Evolutionary conservation across 1,140 invertebrate species (phyloP).

Genomic region (Lepidurus arcticus): DNA sequence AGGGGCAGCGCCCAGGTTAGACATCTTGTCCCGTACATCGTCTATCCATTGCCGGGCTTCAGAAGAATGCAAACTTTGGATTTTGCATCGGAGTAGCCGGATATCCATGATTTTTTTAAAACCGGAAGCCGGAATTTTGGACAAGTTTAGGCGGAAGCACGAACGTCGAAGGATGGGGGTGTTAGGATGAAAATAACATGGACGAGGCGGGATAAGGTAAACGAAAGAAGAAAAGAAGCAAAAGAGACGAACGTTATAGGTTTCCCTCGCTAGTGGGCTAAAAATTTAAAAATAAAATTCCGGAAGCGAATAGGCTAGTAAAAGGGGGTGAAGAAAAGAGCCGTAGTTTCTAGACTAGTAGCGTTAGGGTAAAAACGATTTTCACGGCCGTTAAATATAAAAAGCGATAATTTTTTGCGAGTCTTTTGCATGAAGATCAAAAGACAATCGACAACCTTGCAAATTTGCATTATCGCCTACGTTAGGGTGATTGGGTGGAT

Average conservation of each 20-base stretch:
- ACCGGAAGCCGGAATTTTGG: neutral
- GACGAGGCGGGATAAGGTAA: neutral
- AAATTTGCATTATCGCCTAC: no score
- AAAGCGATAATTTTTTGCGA: no score
- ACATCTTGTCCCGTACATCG: constrained; percentile 18
- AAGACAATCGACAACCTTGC: no score
- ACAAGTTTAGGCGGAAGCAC: neutral
- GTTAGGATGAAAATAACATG: constrained; percentile 19
- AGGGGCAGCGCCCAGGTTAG: constrained; percentile 2
- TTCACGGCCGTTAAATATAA: no score
- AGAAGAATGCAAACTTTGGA: neutral
- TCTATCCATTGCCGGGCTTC: constrained; percentile 1
- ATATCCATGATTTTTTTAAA: neutral
- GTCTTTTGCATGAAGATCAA: no score
- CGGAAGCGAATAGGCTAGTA: neutral
- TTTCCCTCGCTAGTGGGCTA: neutral
- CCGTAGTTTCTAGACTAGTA: no score
- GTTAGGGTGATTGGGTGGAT: no score
- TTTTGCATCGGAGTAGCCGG: neutral
- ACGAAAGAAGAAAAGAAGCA: neutral
- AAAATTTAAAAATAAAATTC: constrained; percentile 17
- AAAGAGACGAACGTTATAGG: neutral
- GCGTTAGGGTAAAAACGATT: no score
- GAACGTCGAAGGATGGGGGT: neutral
- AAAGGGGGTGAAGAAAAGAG: no score